A percentile compares a stretch with the other conserved stretches of the same genome.
Evolutionary conservation across 30 jellyfish, hydroid and myxozoan genomes (phyloP).

Genomic region (Morbakka virulenta): DNA sequence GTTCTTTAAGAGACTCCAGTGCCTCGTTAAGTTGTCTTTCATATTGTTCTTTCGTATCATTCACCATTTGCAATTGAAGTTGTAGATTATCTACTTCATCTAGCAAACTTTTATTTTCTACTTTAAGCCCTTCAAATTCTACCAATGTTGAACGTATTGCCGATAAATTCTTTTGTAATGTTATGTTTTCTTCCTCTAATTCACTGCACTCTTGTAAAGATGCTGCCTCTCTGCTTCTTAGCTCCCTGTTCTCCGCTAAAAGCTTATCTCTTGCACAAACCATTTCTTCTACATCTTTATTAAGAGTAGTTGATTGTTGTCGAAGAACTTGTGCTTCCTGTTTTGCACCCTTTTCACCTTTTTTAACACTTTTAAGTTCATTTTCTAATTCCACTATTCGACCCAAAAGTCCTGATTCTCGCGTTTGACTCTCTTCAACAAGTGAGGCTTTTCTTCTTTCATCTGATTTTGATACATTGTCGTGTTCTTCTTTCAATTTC

Average conservation of each 20-base stretch:
- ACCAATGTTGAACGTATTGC: conserved; percentile 75
- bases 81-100: conserved; percentile 93
- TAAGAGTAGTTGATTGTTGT: conserved; percentile 47
- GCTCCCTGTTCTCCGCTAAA: conserved; percentile 52
- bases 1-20: conserved; percentile 81
- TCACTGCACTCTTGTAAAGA: conserved; percentile 73
- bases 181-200: conserved; percentile 87
- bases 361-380: conserved; percentile 55
- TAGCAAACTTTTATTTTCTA: conserved; percentile 79
- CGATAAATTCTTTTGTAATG: conserved; percentile 72
- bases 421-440: conserved; percentile 83
- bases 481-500: conserved; percentile 46
- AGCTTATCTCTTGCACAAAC: conserved; percentile 55
- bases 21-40: conserved; percentile 91
- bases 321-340: conserved; percentile 61
- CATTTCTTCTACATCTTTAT: conserved; percentile 50
- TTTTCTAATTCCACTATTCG: conserved; percentile 48
- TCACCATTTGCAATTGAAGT: conserved; percentile 84
- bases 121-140: conserved; percentile 93
- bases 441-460: conserved; percentile 69
- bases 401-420: conserved; percentile 65
- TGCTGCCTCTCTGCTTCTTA: conserved; percentile 45
- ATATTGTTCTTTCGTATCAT: conserved; percentile 73
- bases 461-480: conserved; percentile 58
- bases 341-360: conserved; percentile 46